These are phyloP conservation scores for Zingel zingel DNA, from an alignment of 2,113 vertebrate genomes.

Conservation along the genomic window DNA sequence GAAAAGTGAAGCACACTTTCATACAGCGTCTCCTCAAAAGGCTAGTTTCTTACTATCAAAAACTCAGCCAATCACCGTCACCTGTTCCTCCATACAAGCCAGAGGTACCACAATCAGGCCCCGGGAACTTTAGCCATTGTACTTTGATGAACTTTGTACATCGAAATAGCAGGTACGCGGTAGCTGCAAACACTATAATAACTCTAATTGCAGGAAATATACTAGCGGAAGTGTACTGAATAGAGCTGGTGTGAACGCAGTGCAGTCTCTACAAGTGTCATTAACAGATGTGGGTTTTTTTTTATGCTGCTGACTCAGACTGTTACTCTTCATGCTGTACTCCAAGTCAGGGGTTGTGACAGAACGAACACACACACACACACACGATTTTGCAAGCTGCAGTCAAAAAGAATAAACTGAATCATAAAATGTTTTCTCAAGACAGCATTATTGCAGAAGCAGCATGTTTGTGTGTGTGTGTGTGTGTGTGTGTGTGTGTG, in stretches of 20 bases:
- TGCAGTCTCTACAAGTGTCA: slow-evolving; percentile 26
- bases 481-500: slow-evolving; percentile 4
- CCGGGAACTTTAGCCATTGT: background rate
- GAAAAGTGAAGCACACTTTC: no score
- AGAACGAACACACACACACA: background rate
- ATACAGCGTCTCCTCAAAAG: no score
- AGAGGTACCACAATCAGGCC: background rate
- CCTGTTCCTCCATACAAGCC: background rate
- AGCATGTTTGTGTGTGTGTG: background rate
- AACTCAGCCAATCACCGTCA: no score
- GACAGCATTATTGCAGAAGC: slow-evolving; percentile 34
- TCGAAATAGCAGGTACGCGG: background rate
- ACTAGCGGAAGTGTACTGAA: background rate
- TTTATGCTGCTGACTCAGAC: slow-evolving; percentile 58
- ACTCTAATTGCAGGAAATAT: slow-evolving; percentile 12
- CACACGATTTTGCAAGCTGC: slow-evolving; percentile 20
- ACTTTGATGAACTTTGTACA: background rate
- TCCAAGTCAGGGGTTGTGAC: slow-evolving; percentile 25
- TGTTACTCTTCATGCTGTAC: slow-evolving; percentile 31
- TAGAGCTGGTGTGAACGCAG: background rate
- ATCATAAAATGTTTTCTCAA: slow-evolving; percentile 23
- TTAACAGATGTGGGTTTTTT: slow-evolving; percentile 47
- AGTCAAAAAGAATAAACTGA: slow-evolving; percentile 19
- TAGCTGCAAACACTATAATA: background rate
- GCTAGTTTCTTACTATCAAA: no score